These are phyloP conservation scores for Misgurnus anguillicaudatus DNA, from an alignment of 2,113 vertebrate species.

Conservation along the genomic window DNA sequence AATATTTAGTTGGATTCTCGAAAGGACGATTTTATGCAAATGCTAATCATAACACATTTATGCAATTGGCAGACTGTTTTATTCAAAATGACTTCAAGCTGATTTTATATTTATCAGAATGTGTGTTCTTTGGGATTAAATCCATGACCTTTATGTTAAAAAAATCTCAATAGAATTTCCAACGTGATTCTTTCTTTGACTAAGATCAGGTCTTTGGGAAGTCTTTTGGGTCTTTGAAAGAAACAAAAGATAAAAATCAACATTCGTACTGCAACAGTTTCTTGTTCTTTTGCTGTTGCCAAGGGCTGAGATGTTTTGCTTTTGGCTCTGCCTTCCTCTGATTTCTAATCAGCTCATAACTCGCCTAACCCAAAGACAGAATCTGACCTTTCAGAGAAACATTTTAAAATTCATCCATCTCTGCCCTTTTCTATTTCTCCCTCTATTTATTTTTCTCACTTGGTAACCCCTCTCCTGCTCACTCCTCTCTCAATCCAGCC, in stretches of 20 bases:
- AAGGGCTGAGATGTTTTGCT: slow-evolving; percentile 5
- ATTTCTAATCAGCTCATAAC: slow-evolving; percentile 40
- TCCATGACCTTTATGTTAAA: neutral
- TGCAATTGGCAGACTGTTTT: too few relatives aligned
- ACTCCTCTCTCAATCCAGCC: neutral
- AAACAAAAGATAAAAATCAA: too few relatives aligned
- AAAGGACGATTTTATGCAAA: neutral
- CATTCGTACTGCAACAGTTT: neutral
- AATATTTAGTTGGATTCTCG: neutral
- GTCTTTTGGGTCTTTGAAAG: too few relatives aligned
- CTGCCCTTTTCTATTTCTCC: neutral
- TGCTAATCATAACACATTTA: neutral
- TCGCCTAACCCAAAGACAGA: slow-evolving; percentile 9
- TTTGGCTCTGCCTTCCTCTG: neutral
- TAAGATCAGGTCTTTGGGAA: neutral
- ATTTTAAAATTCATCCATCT: slow-evolving; percentile 27
- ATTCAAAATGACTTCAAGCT: too few relatives aligned
- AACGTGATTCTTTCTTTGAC: too few relatives aligned
- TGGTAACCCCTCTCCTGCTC: neutral
- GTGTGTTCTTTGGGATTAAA: too few relatives aligned
- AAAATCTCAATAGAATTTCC: neutral
- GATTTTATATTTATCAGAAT: too few relatives aligned
- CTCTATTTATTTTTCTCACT: neutral
- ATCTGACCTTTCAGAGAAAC: slow-evolving; percentile 46
- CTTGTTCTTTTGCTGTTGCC: slow-evolving; percentile 7